Conservation (phyloP, 2,888 invertebrate species). For the Campaea margaritaria region DNA sequence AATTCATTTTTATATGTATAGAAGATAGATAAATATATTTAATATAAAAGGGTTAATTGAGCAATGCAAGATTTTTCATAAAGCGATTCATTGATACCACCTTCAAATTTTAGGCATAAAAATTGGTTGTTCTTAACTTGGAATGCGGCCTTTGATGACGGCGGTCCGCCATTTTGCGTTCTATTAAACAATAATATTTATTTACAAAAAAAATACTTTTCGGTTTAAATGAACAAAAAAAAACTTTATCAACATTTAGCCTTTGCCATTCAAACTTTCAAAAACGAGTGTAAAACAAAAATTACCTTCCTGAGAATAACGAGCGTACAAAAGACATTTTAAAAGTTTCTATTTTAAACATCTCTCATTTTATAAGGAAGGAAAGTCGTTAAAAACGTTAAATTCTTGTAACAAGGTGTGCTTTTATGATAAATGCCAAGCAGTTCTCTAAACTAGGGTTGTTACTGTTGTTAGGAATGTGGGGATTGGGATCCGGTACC, state of each 20-base stretch:
- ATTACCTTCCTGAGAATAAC: conserved; percentile 17
- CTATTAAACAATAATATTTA: no score
- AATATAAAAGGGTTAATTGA: no score
- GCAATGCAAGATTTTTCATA: no score
- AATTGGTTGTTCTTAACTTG: no score
- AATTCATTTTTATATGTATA: no score
- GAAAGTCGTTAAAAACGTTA: conserved; percentile 33
- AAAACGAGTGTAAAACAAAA: conserved; percentile 13
- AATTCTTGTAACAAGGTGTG: conserved; percentile 31
- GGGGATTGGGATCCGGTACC: no score
- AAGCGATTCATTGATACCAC: no score
- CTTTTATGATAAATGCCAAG: conserved; percentile 31
- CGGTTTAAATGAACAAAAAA: conserved; percentile 1
- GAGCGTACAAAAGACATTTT: conserved; percentile 25
- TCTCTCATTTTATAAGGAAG: conserved; percentile 28
- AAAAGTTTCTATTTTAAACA: conserved; percentile 25
- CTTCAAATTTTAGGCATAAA: no score
- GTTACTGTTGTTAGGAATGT: no score
- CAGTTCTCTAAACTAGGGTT: conserved; percentile 17
- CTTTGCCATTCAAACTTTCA: conserved; percentile 12
- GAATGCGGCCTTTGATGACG: no score
- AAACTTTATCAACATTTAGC: conserved; percentile 6
- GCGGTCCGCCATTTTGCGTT: no score
- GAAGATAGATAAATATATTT: no score
- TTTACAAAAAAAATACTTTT: background rate